A percentile compares a stretch with the other conserved stretches of the same genome.
Conservation (phyloP, 1,140 invertebrate genomes). For the Achatina immaculata region DNA sequence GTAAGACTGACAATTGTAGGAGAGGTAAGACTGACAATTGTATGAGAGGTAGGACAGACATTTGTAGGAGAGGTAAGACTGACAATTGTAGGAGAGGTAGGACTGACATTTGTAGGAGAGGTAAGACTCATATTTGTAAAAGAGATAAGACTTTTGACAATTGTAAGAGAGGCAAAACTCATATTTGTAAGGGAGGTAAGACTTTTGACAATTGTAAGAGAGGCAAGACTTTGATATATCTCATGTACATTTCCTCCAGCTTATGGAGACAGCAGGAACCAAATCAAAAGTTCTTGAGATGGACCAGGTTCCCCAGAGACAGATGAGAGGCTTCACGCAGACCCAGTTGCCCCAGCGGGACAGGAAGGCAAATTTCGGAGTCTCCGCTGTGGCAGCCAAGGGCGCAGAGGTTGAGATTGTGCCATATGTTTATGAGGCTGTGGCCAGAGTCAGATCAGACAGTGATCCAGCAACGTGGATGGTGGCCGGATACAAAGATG, state of each 20-base stretch:
- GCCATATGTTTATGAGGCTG: conserved; percentile 50
- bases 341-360: conserved; percentile 49
- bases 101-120: no score
- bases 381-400: conserved; percentile 41
- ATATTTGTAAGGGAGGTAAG: no score
- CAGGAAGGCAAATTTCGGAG: conserved; percentile 41
- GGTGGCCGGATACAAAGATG: conserved; percentile 58
- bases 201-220: no score
- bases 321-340: conserved; percentile 63
- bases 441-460: conserved; percentile 52
- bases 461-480: conserved; percentile 50
- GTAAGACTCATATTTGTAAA: no score
- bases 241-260: conserved; percentile 36
- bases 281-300: conserved; percentile 60
- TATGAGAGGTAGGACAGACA: no score
- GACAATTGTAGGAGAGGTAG: no score
- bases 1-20: no score
- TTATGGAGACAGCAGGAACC: conserved; percentile 60
- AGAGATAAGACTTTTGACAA: no score
- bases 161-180: no score
- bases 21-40: no score
- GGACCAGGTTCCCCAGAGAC: conserved; percentile 45
- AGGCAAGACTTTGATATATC: no score
- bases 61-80: no score
- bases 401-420: conserved; percentile 51